Evolutionary conservation across 2,797 vertebrate genomes (phyloP), one percentile per base, ranked within the genome.

Genomic region (Sibirionetta formosa): DNA sequence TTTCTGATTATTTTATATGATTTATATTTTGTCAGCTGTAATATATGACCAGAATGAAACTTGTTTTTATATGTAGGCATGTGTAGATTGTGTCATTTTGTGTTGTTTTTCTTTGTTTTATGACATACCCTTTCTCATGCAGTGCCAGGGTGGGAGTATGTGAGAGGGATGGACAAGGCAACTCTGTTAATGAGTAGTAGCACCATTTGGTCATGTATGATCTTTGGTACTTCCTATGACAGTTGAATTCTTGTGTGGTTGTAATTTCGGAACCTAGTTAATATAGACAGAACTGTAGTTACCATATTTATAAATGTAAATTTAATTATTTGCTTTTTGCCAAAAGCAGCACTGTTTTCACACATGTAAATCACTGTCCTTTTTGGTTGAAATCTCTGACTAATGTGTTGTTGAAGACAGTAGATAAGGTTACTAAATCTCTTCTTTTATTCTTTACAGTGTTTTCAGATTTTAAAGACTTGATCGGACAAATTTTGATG

Each of bases 401-500:
- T 65, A 7, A 27, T 9, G 23, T n/a, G 48, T 42, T 27, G 63
- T 5, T 66, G 56, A 48, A 80, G 46, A 53, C 20, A 48, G 46
- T 5, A 61, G 36, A 8, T 40, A 75, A 82, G 24, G 38, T 5
- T 76, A 46, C 6, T 96, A 71, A 97, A 78, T 54, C 46, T 77
- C 4, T 80, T 72, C 20, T 93, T 92, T 53, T 86, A 75, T 91
- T 96, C 64, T 94, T 94, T 23, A 87, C 96, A 99, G 99, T 99
- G 87, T 99, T 99, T 97, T 99, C 99, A 78, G 99, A 99, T 98
- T 99, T 99, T 96, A 99, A 99, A 98, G 99, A 99, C 98, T 98
- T 99, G 96, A 99, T 99, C 1, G 99, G 99, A 82, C 99, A 99
- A 98, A 99, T 99, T 96, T 97, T 99, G 97, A 99, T 99, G 99